Evolutionary conservation across 2,797 vertebrate species (phyloP).

Genomic region (Streptopelia turtur): DNA sequence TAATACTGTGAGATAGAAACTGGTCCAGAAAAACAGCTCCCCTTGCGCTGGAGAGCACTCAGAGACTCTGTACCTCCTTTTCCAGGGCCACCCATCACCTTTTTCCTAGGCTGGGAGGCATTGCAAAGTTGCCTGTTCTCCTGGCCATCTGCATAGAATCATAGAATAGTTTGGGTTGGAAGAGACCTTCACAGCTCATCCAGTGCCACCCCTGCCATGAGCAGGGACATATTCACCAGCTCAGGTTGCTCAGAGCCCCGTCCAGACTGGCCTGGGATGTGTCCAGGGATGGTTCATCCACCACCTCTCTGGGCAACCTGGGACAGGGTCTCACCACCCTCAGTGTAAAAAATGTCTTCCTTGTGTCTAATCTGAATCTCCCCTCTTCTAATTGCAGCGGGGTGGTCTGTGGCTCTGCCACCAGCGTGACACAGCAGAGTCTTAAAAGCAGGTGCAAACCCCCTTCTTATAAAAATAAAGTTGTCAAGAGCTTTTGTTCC

Average conservation of each 20-base stretch:
- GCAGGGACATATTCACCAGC: too few relatives aligned
- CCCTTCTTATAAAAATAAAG: neutral
- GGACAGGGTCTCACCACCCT: too few relatives aligned
- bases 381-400: neutral
- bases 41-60: neutral
- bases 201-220: too few relatives aligned
- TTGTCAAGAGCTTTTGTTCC: neutral
- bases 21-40: neutral
- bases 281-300: too few relatives aligned
- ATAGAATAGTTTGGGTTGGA: too few relatives aligned
- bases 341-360: too few relatives aligned
- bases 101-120: neutral
- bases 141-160: neutral
- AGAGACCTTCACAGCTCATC: too few relatives aligned
- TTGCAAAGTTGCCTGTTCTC: neutral
- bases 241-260: too few relatives aligned
- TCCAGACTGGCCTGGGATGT: too few relatives aligned
- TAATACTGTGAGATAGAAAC: neutral
- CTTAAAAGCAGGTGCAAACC: neutral
- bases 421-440: neutral
- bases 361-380: too few relatives aligned
- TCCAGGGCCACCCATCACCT: fast-evolving
- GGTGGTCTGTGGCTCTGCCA: neutral
- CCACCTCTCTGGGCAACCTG: too few relatives aligned
- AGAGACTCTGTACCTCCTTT: neutral